Evolutionary conservation across 2,113 vertebrate genomes (phyloP).

Genomic region (Eira barbara): DNA sequence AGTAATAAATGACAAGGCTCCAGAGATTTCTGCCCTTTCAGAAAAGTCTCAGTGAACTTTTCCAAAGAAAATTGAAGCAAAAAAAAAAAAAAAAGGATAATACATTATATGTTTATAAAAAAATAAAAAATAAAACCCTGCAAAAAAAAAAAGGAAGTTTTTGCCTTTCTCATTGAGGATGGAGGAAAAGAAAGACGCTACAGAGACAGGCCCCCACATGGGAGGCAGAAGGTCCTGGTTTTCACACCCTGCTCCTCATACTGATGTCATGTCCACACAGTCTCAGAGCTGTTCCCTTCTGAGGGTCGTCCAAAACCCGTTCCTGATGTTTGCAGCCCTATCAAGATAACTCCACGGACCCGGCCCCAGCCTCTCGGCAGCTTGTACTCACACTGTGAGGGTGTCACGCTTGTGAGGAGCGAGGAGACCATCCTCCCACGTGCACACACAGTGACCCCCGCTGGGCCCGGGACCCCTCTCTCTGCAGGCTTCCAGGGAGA

Average conservation of each 20-base stretch:
- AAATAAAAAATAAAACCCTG: too few species aligned
- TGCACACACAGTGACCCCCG: background rate
- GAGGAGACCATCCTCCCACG: background rate
- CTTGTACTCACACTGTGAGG: background rate
- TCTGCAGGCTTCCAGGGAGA: background rate
- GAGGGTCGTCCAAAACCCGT: background rate
- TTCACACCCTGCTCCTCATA: background rate
- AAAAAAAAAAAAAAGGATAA: background rate
- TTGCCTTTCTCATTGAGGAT: background rate
- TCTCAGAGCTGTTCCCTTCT: background rate
- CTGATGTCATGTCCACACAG: background rate
- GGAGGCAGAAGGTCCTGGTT: background rate
- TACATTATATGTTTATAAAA: too few species aligned
- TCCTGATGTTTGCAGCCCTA: background rate
- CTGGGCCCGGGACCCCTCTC: background rate
- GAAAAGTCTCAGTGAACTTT: constrained; percentile 44
- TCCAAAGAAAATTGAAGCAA: background rate
- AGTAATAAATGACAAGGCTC: background rate
- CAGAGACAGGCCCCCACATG: background rate
- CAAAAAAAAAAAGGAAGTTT: background rate
- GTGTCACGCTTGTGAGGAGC: background rate
- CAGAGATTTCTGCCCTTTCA: constrained; percentile 18
- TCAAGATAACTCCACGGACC: background rate
- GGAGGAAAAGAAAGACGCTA: background rate
- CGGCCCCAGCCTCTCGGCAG: background rate